Evolutionary conservation across 2,797 vertebrate genomes (phyloP).

Genomic region (Serranus cabrilla): DNA sequence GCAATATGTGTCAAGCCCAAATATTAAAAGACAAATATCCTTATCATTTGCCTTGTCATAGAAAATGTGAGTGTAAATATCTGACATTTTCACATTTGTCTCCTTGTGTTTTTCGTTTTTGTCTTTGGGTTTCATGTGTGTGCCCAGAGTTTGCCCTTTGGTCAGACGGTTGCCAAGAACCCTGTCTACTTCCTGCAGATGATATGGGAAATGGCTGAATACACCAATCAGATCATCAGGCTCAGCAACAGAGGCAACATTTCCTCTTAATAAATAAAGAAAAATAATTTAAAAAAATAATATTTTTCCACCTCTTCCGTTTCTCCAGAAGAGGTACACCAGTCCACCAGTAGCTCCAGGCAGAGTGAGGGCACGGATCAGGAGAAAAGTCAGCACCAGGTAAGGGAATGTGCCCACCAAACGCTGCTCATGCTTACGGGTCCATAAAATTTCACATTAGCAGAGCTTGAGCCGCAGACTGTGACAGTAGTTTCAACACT

Average conservation of each 20-base stretch:
- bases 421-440: too few relatives aligned
- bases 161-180: slow-evolving; percentile 89
- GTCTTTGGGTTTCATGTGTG: slow-evolving; percentile 92
- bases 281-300: too few relatives aligned
- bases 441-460: too few relatives aligned
- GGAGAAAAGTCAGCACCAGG: slow-evolving; percentile 91
- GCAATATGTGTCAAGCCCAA: too few relatives aligned
- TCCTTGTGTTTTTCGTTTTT: too few relatives aligned
- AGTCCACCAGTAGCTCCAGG: slow-evolving; percentile 90
- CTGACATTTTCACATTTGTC: background rate
- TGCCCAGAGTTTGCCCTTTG: slow-evolving; percentile 90
- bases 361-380: slow-evolving; percentile 89
- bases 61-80: slow-evolving; percentile 34
- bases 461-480: too few relatives aligned
- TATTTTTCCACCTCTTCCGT: too few relatives aligned
- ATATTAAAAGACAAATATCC: background rate
- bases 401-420: slow-evolving; percentile 86
- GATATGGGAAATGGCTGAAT: slow-evolving; percentile 86
- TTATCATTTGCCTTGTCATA: too few relatives aligned
- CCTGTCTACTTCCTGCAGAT: slow-evolving; percentile 89
- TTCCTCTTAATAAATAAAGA: background rate
- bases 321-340: slow-evolving; percentile 90
- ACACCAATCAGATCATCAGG: slow-evolving; percentile 85
- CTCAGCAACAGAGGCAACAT: slow-evolving; percentile 87
- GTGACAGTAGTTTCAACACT: too few relatives aligned